These are phyloP conservation scores for Dryomyza anilis DNA, from an alignment of 2,888 invertebrate genomes.

Conservation along the genomic window DNA sequence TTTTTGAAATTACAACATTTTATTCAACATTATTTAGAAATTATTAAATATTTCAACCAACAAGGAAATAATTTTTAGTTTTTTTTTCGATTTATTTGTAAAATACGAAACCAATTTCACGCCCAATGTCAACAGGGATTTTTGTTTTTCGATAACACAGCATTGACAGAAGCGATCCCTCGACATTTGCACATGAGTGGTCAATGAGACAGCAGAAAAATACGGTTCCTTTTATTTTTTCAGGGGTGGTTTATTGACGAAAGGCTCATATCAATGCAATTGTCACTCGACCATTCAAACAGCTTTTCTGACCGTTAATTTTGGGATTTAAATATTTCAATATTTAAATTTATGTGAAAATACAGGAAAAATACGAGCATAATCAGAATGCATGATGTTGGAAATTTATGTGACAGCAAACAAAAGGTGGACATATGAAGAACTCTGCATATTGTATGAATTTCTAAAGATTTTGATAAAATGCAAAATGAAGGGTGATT, in stretches of 20 bases:
- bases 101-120: no score
- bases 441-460: slow-evolving; percentile 1
- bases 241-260: slow-evolving; percentile 20
- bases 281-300: neutral
- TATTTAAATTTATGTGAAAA: slow-evolving; percentile 19
- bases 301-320: slow-evolving; percentile 12
- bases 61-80: no score
- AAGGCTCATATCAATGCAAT: slow-evolving; percentile 14
- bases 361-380: slow-evolving; percentile 1
- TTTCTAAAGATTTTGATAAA: neutral
- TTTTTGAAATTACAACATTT: no score
- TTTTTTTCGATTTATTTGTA: no score
- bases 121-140: no score
- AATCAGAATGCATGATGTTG: no score
- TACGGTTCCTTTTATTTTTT: neutral
- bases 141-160: slow-evolving; percentile 38
- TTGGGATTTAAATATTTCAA: slow-evolving; percentile 19
- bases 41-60: no score
- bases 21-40: no score
- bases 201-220: neutral
- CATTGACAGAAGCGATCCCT: slow-evolving; percentile 50
- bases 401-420: slow-evolving; percentile 11
- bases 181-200: slow-evolving; percentile 49
- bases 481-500: neutral
- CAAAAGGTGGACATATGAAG: slow-evolving; percentile 7